Evolutionary conservation across 2,797 vertebrate species (phyloP).

Genomic region (Karalla daura): DNA sequence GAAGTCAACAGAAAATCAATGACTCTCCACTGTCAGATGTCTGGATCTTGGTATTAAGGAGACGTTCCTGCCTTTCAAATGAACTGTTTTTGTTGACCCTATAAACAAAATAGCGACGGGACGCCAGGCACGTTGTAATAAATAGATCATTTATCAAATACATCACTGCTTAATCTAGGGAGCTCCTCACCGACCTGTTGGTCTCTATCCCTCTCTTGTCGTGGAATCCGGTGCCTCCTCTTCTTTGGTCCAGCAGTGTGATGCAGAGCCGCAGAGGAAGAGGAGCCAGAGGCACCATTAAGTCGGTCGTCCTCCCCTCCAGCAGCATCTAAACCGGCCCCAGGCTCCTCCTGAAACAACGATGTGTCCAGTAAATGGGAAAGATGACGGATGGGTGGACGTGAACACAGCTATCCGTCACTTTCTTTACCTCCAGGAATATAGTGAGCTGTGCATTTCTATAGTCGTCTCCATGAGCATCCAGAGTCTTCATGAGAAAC

Average conservation of each 20-base stretch:
- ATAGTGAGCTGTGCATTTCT: slow-evolving; percentile 89
- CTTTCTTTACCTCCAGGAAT: slow-evolving; percentile 85
- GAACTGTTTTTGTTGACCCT: neutral
- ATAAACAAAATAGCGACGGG: neutral
- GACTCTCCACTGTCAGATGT: neutral
- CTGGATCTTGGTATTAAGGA: slow-evolving; percentile 4
- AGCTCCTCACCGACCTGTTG: slow-evolving; percentile 66
- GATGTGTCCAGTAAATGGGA: too few species aligned
- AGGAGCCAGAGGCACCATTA: slow-evolving; percentile 74
- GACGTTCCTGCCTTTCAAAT: neutral
- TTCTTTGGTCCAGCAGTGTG: slow-evolving; percentile 76
- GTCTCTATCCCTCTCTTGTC: slow-evolving; percentile 82
- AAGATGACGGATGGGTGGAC: too few species aligned
- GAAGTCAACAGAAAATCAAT: slow-evolving; percentile 11
- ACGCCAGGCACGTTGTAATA: neutral
- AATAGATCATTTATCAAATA: neutral
- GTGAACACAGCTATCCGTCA: too few species aligned
- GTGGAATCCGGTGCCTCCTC: slow-evolving; percentile 79
- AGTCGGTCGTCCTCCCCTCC: slow-evolving; percentile 74
- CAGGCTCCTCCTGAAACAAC: slow-evolving; percentile 79
- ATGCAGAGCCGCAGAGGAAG: slow-evolving; percentile 62
- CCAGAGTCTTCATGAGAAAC: slow-evolving; percentile 92
- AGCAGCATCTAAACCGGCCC: slow-evolving; percentile 67
- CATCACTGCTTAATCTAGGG: neutral
- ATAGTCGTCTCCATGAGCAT: slow-evolving; percentile 90